Evolutionary conservation across 2,113 vertebrate genomes (phyloP), one percentile per base, ranked within the genome.

Genomic region (Prionailurus viverrinus): DNA sequence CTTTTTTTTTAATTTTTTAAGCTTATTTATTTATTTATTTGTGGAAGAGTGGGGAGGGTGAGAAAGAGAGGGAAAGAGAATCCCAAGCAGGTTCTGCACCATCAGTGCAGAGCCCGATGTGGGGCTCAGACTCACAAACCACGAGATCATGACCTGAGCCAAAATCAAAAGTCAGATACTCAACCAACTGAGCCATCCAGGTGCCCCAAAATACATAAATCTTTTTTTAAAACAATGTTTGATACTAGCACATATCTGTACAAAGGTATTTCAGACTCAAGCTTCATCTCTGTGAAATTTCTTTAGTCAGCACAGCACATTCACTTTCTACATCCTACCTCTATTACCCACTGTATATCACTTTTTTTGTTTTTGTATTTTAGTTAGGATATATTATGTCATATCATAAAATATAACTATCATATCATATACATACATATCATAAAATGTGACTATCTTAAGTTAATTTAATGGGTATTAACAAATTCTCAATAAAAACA

Each of bases 401-500:
- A n/a, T 69, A 41, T 33, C 39, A 94, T 69, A 87, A 74, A 94
- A 95, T 69, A 29, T 21, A 66, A 36, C 48, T 29, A 91, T 53
- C 91, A 61, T 23, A 61, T 21, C 55, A 58, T 25, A 61, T 21
- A 61, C 0, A 61, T 61, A 61, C 58, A n/a, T 69, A n/a, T 33
- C 48, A 94, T 76, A 87, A 74, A 94, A 97, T 63, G 41, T 21
- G 66, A 36, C 66, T n/a, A 83, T 53, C 91, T 94, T 76, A 96
- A 73, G 39, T 53, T 76, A 87, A 66, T 53, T 73, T 74, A 41
- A 87, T 51, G 41, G 18, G 13, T 61, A 39, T n/a, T 94, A 61
- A 94, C n/a, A 95, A 86, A 78, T 33, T 92, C 73, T 74, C 63
- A 86, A 27, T 79, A 79, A 87, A 87, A 94, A 79, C 6, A 27